These are phyloP conservation scores for Clusia tigrina DNA, from an alignment of 2,888 invertebrate genomes.

Conservation along the genomic window DNA sequence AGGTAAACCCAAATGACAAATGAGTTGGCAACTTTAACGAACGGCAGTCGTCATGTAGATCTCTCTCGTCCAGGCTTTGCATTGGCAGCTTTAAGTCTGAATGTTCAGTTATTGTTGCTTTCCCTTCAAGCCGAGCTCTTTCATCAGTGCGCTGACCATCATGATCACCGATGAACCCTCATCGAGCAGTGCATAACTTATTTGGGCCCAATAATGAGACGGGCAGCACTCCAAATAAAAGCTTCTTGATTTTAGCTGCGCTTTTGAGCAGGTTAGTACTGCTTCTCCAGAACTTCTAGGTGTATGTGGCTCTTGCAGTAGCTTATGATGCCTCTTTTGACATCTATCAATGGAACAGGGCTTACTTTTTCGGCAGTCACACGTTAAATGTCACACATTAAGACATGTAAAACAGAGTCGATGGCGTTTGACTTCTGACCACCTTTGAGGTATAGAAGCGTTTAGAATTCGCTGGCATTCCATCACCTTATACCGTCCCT, in stretches of 20 bases:
- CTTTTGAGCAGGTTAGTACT: slow-evolving; percentile 8
- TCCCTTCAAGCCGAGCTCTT: slow-evolving; percentile 23
- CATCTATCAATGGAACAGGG: slow-evolving; percentile 15
- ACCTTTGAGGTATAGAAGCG: slow-evolving; percentile 13
- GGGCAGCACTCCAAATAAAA: too few relatives aligned
- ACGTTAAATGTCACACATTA: slow-evolving; percentile 14
- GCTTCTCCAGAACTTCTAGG: not conserved
- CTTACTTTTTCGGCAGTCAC: slow-evolving; percentile 4
- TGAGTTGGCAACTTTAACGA: not conserved
- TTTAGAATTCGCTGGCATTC: slow-evolving; percentile 10
- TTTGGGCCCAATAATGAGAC: not conserved
- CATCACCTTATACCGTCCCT: slow-evolving; percentile 9
- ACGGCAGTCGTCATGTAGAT: too few relatives aligned
- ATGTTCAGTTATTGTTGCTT: slow-evolving; percentile 18
- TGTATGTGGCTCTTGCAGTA: slow-evolving; percentile 10
- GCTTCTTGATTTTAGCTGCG: slow-evolving; percentile 8
- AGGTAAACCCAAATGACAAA: slow-evolving; percentile 25
- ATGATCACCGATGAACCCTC: slow-evolving; percentile 31
- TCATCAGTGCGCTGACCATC: slow-evolving; percentile 18
- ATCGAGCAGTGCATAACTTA: slow-evolving; percentile 10
- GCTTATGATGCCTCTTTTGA: slow-evolving; percentile 15
- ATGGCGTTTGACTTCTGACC: slow-evolving; percentile 13
- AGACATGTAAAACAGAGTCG: slow-evolving; percentile 24
- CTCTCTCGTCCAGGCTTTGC: too few relatives aligned
- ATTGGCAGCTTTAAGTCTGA: not conserved